Evolutionary conservation across 2,113 vertebrate species (phyloP).

Genomic region (human (Homo sapiens)): DNA sequence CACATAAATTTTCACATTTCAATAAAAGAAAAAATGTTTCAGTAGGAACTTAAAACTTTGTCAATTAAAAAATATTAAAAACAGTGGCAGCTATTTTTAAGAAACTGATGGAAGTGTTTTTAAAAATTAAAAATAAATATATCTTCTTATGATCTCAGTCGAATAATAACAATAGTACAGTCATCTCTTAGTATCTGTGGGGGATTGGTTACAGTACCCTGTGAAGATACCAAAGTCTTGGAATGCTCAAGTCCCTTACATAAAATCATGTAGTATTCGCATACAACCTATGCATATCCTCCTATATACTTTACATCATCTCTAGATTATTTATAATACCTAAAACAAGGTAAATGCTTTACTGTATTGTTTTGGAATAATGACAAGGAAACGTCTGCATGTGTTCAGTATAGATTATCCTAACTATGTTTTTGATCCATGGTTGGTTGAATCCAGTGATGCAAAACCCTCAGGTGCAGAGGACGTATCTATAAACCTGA

Average conservation of each 20-base stretch:
- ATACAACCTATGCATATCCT: not conserved
- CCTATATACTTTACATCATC: not conserved
- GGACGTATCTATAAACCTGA: not conserved
- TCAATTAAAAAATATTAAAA: not conserved
- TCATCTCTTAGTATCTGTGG: not conserved
- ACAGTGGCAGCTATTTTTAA: not conserved
- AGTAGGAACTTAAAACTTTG: slow-evolving; percentile 3
- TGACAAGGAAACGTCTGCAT: not conserved
- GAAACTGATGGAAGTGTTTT: not conserved
- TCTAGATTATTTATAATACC: not conserved
- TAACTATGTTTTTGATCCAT: not conserved
- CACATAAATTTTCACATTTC: not conserved
- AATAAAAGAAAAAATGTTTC: not conserved
- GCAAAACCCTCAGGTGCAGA: not conserved
- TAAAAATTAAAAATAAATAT: not conserved
- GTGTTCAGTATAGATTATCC: not conserved
- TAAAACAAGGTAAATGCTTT: not conserved
- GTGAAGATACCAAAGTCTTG: not conserved
- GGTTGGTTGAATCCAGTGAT: not conserved
- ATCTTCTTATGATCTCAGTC: not conserved
- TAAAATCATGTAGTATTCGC: not conserved
- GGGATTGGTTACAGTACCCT: not conserved
- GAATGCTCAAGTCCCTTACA: not conserved
- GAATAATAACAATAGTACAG: not conserved
- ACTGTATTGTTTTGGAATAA: not conserved